Percentiles rank a stretch among this genome's conserved stretches.
These are phyloP conservation scores for Edolisoma coerulescens DNA, from an alignment of 2,113 vertebrate genomes.

Conservation along the genomic window DNA sequence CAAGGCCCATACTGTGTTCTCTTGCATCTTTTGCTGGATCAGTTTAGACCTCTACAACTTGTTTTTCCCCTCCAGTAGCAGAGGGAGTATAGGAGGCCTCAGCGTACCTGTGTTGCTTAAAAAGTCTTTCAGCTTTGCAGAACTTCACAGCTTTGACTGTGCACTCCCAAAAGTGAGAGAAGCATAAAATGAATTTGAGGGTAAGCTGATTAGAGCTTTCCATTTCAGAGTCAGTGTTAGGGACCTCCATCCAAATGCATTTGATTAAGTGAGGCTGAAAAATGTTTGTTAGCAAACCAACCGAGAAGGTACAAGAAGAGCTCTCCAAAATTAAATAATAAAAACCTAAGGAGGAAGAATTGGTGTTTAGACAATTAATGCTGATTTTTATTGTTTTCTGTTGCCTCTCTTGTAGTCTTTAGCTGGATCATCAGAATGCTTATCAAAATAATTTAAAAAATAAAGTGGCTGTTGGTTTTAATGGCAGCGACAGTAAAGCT, in stretches of 20 bases:
- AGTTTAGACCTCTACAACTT: background rate
- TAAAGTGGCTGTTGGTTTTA: background rate
- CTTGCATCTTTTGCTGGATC: background rate
- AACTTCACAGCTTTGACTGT: background rate
- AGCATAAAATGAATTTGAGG: background rate
- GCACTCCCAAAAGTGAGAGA: background rate
- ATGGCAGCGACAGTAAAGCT: background rate
- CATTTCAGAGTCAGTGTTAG: background rate
- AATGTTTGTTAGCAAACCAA: background rate
- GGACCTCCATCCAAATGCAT: background rate
- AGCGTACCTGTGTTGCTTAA: background rate
- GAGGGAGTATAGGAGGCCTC: background rate
- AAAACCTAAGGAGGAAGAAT: background rate
- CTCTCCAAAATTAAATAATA: background rate
- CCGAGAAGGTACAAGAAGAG: background rate
- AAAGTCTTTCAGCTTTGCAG: background rate
- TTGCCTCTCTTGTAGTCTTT: background rate
- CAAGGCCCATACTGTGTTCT: background rate
- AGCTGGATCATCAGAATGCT: background rate
- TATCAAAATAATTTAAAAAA: background rate
- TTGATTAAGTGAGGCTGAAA: background rate
- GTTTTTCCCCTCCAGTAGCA: background rate
- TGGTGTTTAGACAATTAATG: background rate
- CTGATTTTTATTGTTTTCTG: background rate
- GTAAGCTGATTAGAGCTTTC: slow-evolving; percentile 12